These are phyloP conservation scores for Scelioninae gen. 1 DNA, from an alignment of 2,888 invertebrate genomes.

Conservation along the genomic window DNA sequence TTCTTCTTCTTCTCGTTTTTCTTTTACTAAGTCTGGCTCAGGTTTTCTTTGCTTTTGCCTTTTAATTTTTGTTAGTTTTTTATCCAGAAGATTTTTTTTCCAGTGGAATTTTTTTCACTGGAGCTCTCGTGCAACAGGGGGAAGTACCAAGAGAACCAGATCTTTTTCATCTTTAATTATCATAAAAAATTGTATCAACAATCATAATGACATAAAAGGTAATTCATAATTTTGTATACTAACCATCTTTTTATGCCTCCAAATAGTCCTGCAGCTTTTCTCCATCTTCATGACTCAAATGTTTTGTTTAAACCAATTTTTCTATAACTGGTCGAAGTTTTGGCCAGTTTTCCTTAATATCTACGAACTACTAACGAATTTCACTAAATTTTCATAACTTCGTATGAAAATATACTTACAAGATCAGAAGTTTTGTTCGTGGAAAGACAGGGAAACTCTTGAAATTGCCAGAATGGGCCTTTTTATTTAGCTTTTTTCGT, in stretches of 20 bases:
- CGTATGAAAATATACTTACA: conserved; percentile 18
- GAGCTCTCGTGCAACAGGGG: conserved; percentile 1
- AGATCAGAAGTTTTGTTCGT: neutral
- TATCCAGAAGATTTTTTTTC: neutral
- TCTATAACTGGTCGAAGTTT: conserved; percentile 11
- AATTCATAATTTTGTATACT: neutral
- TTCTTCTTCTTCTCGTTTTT: conserved; percentile 7
- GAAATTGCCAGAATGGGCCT: conserved; percentile 17
- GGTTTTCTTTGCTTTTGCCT: neutral
- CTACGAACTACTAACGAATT: too few relatives aligned
- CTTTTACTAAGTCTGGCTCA: neutral
- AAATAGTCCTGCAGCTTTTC: conserved; percentile 4
- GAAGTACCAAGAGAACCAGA: neutral
- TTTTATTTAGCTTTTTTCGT: conserved; percentile 11
- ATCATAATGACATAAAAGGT: too few relatives aligned
- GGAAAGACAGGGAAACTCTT: conserved; percentile 16
- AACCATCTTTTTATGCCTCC: neutral
- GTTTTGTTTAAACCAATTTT: conserved; percentile 10
- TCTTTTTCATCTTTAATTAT: conserved; percentile 10
- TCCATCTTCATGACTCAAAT: conserved; percentile 7
- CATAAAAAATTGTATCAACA: too few relatives aligned
- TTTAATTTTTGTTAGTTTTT: neutral
- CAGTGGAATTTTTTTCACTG: neutral
- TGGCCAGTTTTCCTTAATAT: conserved; percentile 10
- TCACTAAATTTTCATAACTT: too few relatives aligned